Evolutionary conservation across 2,888 invertebrate species (phyloP).

Genomic region (Apoderus coryli): DNA sequence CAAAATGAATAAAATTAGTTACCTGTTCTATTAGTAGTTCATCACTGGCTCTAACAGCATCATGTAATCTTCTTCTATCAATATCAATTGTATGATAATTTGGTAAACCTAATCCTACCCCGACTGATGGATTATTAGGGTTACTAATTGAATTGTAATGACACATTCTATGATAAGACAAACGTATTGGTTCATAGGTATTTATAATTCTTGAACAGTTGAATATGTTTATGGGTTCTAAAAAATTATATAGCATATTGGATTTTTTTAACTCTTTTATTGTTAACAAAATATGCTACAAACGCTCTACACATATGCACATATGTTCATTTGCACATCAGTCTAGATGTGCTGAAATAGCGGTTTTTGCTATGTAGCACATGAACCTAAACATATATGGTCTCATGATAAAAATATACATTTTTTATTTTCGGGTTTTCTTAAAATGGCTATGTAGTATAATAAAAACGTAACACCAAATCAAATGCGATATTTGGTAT

Average conservation of each 20-base stretch:
- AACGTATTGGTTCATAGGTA: slow-evolving; percentile 62
- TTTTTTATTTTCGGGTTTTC: too few species aligned
- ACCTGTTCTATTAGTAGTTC: slow-evolving; percentile 68
- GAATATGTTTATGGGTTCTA: slow-evolving; percentile 78
- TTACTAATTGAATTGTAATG: slow-evolving; percentile 84
- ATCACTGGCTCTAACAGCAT: slow-evolving; percentile 65
- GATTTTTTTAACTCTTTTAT: too few species aligned
- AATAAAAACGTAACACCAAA: too few species aligned
- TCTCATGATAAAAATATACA: too few species aligned
- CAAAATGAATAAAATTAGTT: slow-evolving; percentile 10
- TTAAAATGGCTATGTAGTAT: too few species aligned
- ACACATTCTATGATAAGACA: slow-evolving; percentile 74
- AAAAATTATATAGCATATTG: too few species aligned
- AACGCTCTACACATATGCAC: background rate
- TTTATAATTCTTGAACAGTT: slow-evolving; percentile 56
- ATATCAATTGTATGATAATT: slow-evolving; percentile 61
- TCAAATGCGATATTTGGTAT: too few species aligned
- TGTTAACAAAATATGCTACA: too few species aligned
- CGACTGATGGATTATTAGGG: slow-evolving; percentile 67
- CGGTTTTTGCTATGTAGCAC: too few species aligned
- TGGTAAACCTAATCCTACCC: slow-evolving; percentile 73
- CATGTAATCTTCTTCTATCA: slow-evolving; percentile 53
- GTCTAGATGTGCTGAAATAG: too few species aligned
- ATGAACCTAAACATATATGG: too few species aligned
- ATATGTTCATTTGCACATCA: too few species aligned